A percentile compares a stretch with the other conserved stretches of the same genome.
Evolutionary conservation across 1,140 invertebrate genomes (phyloP).

Genomic region (Stenopsyche tienmushanensis): DNA sequence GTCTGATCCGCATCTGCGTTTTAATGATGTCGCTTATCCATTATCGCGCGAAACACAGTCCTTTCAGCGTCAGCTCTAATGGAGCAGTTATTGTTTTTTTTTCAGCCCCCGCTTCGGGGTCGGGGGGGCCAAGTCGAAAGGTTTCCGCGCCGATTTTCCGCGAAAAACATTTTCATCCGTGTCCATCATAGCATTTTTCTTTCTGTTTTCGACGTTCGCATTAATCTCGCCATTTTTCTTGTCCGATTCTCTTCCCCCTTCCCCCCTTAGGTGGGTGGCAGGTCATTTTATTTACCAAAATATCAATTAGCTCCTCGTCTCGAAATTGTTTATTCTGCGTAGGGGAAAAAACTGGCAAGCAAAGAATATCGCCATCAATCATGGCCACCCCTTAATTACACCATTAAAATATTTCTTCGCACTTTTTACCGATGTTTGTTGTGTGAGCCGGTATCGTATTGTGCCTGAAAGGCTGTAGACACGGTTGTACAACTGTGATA

Average conservation of each 20-base stretch:
- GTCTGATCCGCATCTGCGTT: too few species aligned
- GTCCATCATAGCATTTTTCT: slow-evolving; percentile 20
- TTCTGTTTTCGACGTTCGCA: slow-evolving; percentile 29
- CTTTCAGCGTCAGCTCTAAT: too few species aligned
- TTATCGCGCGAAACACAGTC: too few species aligned
- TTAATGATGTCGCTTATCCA: too few species aligned
- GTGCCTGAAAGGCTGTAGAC: too few species aligned
- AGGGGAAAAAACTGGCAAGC: background rate
- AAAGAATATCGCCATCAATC: background rate
- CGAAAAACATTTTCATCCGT: slow-evolving; percentile 20
- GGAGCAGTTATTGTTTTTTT: too few species aligned
- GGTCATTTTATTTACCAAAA: slow-evolving; percentile 28
- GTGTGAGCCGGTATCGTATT: too few species aligned
- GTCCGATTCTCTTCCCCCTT: background rate
- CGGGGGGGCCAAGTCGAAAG: too few species aligned
- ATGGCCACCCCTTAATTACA: background rate
- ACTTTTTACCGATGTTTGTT: too few species aligned
- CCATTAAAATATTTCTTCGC: background rate
- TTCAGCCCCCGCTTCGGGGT: too few species aligned
- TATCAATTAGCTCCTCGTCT: slow-evolving; percentile 15
- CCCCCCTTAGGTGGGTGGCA: background rate
- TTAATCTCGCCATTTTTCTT: slow-evolving; percentile 31
- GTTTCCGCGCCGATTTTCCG: background rate
- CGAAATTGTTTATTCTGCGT: background rate
- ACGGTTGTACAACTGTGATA: too few species aligned